Evolutionary conservation across 1,140 invertebrate species (phyloP).

Genomic region (Aphidius gifuensis): DNA sequence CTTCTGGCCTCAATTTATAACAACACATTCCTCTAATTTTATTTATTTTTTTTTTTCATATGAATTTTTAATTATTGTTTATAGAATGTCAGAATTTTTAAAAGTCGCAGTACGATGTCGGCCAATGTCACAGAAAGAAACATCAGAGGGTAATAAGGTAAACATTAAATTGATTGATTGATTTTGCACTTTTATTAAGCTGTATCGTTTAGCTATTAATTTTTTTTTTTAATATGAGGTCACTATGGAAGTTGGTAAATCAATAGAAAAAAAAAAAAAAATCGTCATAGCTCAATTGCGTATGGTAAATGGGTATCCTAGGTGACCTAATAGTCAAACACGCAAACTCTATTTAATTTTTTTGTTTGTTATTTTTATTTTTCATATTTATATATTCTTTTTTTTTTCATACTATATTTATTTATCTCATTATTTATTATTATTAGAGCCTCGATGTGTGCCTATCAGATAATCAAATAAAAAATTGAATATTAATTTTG

Average conservation of each 20-base stretch:
- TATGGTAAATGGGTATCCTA: no score
- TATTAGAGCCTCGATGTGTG: no score
- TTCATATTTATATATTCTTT: no score
- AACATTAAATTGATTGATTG: not conserved
- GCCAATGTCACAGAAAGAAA: conserved; percentile 63
- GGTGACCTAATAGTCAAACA: no score
- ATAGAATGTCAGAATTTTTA: conserved; percentile 74
- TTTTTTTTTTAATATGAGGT: not conserved
- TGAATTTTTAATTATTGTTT: conserved; percentile 23
- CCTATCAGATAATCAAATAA: no score
- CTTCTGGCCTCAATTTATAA: not conserved
- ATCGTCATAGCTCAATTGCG: no score
- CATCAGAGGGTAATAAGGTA: conserved; percentile 48
- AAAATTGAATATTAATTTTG: no score
- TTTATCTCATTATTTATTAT: no score
- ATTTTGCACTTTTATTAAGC: not conserved
- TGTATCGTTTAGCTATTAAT: not conserved
- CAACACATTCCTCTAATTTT: not conserved
- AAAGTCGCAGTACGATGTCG: conserved; percentile 90
- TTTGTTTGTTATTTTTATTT: no score
- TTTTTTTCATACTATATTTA: no score
- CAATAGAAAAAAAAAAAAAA: conserved; percentile 21
- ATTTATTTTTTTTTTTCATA: not conserved
- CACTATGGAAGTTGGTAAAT: not conserved
- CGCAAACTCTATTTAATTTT: no score